These are phyloP conservation scores for Melikaiella ostensackeni DNA, from an alignment of 2,888 invertebrate species.

Conservation along the genomic window DNA sequence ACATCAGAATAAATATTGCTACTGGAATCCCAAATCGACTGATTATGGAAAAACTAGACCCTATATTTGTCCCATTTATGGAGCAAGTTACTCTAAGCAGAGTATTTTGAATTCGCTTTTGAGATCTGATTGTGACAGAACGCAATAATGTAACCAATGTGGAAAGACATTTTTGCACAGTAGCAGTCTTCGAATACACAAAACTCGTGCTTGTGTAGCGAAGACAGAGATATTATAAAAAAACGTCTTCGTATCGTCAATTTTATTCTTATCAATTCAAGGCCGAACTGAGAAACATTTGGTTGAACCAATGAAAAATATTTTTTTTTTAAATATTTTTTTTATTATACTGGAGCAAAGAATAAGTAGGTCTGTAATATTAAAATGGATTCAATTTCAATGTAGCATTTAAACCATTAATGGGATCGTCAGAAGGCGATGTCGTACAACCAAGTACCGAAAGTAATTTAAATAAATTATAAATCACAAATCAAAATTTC, in stretches of 20 bases:
- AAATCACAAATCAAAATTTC: neutral
- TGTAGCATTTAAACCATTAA: neutral
- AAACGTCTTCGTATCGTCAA: neutral
- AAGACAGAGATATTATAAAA: neutral
- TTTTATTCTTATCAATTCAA: neutral
- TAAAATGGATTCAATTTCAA: neutral
- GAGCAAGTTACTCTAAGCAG: slow-evolving; percentile 65
- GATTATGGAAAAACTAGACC: slow-evolving; percentile 51
- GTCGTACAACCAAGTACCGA: neutral
- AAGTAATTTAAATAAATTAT: neutral
- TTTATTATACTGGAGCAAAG: too few relatives aligned
- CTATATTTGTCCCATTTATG: slow-evolving; percentile 64
- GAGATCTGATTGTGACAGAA: slow-evolving; percentile 65
- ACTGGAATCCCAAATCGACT: slow-evolving; percentile 61
- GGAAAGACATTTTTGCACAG: slow-evolving; percentile 62
- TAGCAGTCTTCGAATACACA: slow-evolving; percentile 62
- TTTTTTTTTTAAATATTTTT: too few relatives aligned
- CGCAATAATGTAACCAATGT: slow-evolving; percentile 61
- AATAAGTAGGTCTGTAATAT: neutral
- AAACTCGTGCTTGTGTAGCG: slow-evolving; percentile 39
- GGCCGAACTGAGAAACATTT: neutral
- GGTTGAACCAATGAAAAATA: neutral
- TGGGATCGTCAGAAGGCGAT: neutral
- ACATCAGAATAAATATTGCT: slow-evolving; percentile 59
- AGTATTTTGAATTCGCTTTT: slow-evolving; percentile 64